Evolutionary conservation across 2,888 invertebrate genomes (phyloP).

Genomic region (Orchestes rusci): DNA sequence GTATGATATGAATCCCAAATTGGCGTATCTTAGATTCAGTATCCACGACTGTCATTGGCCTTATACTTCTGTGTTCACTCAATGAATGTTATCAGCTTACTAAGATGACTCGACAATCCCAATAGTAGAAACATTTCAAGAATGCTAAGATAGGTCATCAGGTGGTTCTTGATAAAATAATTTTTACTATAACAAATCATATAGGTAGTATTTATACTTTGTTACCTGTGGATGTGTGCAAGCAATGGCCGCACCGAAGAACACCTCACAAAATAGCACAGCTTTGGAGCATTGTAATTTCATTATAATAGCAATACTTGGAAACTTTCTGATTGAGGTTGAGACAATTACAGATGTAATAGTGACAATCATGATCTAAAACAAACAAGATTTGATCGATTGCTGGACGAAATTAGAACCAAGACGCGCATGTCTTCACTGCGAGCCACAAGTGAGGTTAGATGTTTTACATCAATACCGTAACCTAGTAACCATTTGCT

Average conservation of each 20-base stretch:
- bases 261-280: constrained; percentile 63
- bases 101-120: constrained; percentile 63
- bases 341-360: constrained; percentile 44
- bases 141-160: no score
- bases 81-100: constrained; percentile 63
- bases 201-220: constrained; percentile 1
- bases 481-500: no score
- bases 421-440: no score
- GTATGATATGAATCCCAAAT: no score
- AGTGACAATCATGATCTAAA: no score
- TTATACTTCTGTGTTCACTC: constrained; percentile 56
- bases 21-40: no score
- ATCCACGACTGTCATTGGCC: no score
- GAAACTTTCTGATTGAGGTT: constrained; percentile 47
- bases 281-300: constrained; percentile 64
- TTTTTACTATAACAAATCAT: not conserved
- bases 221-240: constrained; percentile 46
- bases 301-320: constrained; percentile 56
- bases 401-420: no score
- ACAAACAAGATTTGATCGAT: no score
- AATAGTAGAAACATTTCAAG: constrained; percentile 59
- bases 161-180: no score
- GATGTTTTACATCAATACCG: no score
- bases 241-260: constrained; percentile 47
- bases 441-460: no score